Conservation (phyloP, 2,888 invertebrate genomes). For the Eilema caniola region DNA sequence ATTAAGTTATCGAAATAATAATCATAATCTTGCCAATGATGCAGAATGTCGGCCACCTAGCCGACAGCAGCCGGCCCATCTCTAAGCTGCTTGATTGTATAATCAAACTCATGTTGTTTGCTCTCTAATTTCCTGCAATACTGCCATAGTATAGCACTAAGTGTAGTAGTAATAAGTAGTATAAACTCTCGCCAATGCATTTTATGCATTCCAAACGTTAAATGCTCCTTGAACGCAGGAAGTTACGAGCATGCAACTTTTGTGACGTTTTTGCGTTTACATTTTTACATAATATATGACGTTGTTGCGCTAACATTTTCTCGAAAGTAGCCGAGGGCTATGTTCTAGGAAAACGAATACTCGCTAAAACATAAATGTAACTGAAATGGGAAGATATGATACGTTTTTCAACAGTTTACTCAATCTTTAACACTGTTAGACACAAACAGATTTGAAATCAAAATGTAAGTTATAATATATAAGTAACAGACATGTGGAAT, state of each 20-base stretch:
- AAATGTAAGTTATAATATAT: no score
- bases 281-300: no score
- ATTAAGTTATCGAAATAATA: conserved; percentile 1
- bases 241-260: conserved; percentile 68
- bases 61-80: conserved; percentile 61
- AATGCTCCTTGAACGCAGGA: conserved; percentile 68
- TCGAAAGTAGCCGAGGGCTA: conserved; percentile 42
- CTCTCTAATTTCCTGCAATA: conserved; percentile 80
- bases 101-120: conserved; percentile 72
- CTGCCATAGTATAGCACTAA: conserved; percentile 76
- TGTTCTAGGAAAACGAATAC: conserved; percentile 37
- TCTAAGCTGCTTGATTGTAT: conserved; percentile 75
- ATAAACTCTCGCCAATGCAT: conserved; percentile 57
- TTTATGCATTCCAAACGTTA: conserved; percentile 55
- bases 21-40: conserved; percentile 59
- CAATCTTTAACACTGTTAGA: no score
- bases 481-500: neutral
- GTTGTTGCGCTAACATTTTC: conserved; percentile 32
- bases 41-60: conserved; percentile 40
- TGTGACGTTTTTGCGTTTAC: conserved; percentile 35
- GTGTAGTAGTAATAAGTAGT: conserved; percentile 68
- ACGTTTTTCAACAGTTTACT: no score
- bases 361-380: conserved; percentile 26
- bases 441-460: neutral
- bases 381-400: neutral